Percentiles rank a stretch among this genome's conserved stretches.
Conservation (phyloP, 2,113 vertebrate species). For the Seriola dumerili region DNA sequence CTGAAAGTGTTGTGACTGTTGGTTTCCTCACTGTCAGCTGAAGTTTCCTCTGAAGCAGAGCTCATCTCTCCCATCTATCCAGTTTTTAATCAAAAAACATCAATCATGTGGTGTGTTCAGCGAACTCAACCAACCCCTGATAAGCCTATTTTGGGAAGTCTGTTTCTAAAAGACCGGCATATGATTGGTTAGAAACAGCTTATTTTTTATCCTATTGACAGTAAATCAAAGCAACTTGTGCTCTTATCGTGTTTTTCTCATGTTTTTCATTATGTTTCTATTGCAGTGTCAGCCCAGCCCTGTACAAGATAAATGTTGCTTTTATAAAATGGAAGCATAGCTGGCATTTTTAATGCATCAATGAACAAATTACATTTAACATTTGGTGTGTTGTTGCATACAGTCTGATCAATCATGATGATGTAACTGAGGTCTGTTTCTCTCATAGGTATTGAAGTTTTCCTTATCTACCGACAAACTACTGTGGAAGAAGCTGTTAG, state of each 20-base stretch:
- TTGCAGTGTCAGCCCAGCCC: not conserved
- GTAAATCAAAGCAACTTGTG: not conserved
- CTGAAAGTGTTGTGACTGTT: not conserved
- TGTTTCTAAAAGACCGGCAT: not conserved
- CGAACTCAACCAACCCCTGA: not conserved
- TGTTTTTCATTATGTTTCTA: not conserved
- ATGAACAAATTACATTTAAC: not conserved
- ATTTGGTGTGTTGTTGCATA: not conserved
- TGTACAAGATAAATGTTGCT: not conserved
- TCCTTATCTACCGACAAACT: slow-evolving; percentile 3
- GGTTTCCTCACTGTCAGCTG: not conserved
- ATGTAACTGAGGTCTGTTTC: not conserved
- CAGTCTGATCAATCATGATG: not conserved
- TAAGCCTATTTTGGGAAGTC: not conserved
- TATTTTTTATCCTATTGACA: not conserved
- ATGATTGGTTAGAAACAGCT: not conserved
- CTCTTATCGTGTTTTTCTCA: too few species aligned
- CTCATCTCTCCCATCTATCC: not conserved
- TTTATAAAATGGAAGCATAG: not conserved
- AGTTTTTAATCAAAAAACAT: not conserved
- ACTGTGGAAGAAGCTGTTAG: slow-evolving; percentile 1
- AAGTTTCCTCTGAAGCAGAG: not conserved
- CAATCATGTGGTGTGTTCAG: not conserved
- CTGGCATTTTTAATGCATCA: not conserved
- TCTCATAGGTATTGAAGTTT: not conserved